Conservation (phyloP, 2,888 invertebrate genomes). For the Patella depressa region DNA sequence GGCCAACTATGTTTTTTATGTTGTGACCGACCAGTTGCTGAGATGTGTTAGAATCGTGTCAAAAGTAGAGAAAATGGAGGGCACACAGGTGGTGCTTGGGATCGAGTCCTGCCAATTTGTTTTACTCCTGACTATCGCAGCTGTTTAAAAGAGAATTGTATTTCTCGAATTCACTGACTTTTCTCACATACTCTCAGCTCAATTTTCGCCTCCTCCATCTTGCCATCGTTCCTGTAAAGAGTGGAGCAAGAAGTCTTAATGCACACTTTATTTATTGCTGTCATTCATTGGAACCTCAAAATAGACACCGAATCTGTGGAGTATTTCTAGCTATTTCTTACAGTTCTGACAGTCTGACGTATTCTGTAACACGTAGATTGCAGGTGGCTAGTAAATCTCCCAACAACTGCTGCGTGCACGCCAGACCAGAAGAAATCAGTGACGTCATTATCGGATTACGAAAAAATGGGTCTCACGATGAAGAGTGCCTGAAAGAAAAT, state of each 20-base stretch:
- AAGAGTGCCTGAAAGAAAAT: too few species aligned
- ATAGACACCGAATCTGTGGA: slow-evolving; percentile 24
- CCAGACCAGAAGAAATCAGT: background rate
- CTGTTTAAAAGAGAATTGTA: background rate
- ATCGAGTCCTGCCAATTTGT: slow-evolving; percentile 12
- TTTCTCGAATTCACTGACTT: background rate
- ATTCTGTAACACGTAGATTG: slow-evolving; percentile 20
- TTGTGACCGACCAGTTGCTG: background rate
- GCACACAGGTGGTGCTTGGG: slow-evolving; percentile 13
- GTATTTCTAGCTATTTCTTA: slow-evolving; percentile 22
- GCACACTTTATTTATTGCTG: slow-evolving; percentile 21
- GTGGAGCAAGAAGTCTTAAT: slow-evolving; percentile 13
- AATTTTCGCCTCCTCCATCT: slow-evolving; percentile 3
- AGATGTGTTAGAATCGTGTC: slow-evolving; percentile 8
- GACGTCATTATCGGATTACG: background rate
- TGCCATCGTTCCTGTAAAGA: background rate
- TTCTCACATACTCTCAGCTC: slow-evolving; percentile 6
- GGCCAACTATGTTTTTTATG: background rate
- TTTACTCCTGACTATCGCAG: background rate
- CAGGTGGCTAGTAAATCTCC: slow-evolving; percentile 17
- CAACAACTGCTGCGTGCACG: background rate
- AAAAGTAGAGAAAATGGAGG: slow-evolving; percentile 8
- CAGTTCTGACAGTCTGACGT: slow-evolving; percentile 19
- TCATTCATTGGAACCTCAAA: slow-evolving; percentile 17
- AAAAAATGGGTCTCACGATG: too few species aligned